Conservation (phyloP, 1,140 invertebrate genomes). For the Planococcus citri region DNA sequence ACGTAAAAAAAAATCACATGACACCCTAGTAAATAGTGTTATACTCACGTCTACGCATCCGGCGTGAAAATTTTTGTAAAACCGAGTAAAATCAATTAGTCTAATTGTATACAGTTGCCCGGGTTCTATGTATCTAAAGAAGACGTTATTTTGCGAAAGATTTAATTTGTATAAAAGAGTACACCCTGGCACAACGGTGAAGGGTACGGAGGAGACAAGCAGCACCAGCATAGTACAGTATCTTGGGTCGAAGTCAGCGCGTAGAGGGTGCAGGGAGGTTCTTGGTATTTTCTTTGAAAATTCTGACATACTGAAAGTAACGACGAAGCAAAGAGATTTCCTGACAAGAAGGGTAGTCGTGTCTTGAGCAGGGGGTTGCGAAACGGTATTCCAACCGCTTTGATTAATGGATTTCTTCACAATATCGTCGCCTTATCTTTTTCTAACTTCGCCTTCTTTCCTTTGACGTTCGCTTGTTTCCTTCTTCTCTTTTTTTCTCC, state of each 20-base stretch:
- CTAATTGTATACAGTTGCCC: slow-evolving; percentile 15
- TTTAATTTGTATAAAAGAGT: slow-evolving; percentile 21
- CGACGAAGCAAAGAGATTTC: slow-evolving; percentile 18
- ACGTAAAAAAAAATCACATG: no score
- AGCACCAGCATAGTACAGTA: background rate
- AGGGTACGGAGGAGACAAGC: background rate
- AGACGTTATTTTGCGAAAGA: slow-evolving; percentile 16
- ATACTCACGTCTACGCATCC: background rate
- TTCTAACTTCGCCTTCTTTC: slow-evolving; percentile 14
- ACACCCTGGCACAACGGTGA: background rate
- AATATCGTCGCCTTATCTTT: slow-evolving; percentile 20
- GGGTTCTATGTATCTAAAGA: slow-evolving; percentile 9
- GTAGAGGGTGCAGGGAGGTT: background rate
- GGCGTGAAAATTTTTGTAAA: background rate
- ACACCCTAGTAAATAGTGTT: no score
- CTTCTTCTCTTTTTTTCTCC: slow-evolving; percentile 9
- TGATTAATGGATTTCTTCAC: slow-evolving; percentile 17
- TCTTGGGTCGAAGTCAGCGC: background rate
- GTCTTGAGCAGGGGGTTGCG: background rate
- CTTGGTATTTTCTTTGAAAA: slow-evolving; percentile 20
- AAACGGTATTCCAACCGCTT: slow-evolving; percentile 14
- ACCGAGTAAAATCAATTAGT: slow-evolving; percentile 12
- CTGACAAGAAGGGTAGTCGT: slow-evolving; percentile 7
- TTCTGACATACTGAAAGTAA: slow-evolving; percentile 18
- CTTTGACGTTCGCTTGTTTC: slow-evolving; percentile 14